These are phyloP conservation scores for Epiblema foenella DNA, from an alignment of 2,888 invertebrate species.

Conservation along the genomic window DNA sequence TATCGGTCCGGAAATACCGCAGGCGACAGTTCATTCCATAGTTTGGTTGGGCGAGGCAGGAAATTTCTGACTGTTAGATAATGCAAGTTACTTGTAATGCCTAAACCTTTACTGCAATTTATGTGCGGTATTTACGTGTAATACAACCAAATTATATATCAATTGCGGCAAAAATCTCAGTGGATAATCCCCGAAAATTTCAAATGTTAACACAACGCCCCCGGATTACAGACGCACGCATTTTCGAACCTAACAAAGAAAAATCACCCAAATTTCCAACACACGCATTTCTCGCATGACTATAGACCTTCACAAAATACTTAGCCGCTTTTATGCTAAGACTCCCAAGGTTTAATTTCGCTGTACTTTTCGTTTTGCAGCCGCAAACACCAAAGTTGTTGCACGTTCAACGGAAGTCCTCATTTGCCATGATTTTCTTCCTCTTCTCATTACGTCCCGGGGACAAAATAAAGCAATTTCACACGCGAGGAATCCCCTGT, in stretches of 20 bases:
- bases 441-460: constrained; percentile 58
- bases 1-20: too few species aligned
- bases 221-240: constrained; percentile 51
- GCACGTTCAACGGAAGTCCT: constrained; percentile 52
- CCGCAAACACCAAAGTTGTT: constrained; percentile 16
- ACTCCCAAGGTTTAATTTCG: constrained; percentile 1
- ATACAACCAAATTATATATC: constrained; percentile 23
- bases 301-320: background rate
- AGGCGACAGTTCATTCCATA: too few species aligned
- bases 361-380: background rate
- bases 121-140: background rate
- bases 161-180: constrained; percentile 24
- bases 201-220: constrained; percentile 46
- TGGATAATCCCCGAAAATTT: constrained; percentile 35
- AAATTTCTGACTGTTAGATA: too few species aligned
- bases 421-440: constrained; percentile 63
- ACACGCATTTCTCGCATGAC: constrained; percentile 45
- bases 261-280: constrained; percentile 57
- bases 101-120: background rate
- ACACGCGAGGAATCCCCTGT: constrained; percentile 48
- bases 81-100: too few species aligned
- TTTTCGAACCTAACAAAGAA: constrained; percentile 58
- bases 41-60: too few species aligned
- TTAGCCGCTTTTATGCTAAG: background rate
- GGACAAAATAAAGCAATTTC: constrained; percentile 63